phyloP scores from a whole-genome alignment of 2,888 invertebrate genomes.

The Imbricaverruca yamaguchii region DNA sequence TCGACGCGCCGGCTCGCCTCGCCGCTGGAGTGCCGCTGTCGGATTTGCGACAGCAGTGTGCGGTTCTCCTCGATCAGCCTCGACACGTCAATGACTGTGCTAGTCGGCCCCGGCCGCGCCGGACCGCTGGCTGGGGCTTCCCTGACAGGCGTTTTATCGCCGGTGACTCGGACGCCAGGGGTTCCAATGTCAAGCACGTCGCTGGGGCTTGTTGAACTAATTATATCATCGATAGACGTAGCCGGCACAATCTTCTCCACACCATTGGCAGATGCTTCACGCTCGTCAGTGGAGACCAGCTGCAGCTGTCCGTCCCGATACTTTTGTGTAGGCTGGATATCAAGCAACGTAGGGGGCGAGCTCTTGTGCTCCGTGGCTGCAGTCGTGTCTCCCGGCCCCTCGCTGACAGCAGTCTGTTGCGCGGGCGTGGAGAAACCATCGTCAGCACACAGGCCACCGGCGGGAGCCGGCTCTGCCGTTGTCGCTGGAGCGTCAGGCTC shows the following conservation, averaged over 20 bases:
- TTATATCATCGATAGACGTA: conserved; percentile 50
- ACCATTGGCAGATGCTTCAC: too few relatives aligned
- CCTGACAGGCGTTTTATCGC: conserved; percentile 26
- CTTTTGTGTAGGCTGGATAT: too few relatives aligned
- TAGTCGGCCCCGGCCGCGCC: conserved; percentile 25
- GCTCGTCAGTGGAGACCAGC: conserved; percentile 23
- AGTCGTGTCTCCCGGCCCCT: too few relatives aligned
- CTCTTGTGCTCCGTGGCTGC: too few relatives aligned
- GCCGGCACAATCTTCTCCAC: conserved; percentile 24
- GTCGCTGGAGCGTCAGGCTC: neutral
- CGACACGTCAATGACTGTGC: conserved; percentile 28
- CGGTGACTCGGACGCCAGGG: conserved; percentile 76
- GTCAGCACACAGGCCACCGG: neutral
- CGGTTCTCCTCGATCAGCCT: conserved; percentile 31
- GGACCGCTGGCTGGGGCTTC: conserved; percentile 27
- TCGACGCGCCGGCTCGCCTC: conserved; percentile 24
- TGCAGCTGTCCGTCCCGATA: neutral
- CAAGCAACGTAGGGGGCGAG: too few relatives aligned
- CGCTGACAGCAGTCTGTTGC: too few relatives aligned
- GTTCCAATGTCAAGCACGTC: too few relatives aligned
- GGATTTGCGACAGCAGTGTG: conserved; percentile 30
- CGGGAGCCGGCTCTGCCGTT: neutral
- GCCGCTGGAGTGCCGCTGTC: conserved; percentile 26
- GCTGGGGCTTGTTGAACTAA: too few relatives aligned
- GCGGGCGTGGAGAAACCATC: neutral